Percentiles rank a stretch among this genome's conserved stretches.
Evolutionary conservation across 2,797 vertebrate species (phyloP).

Genomic region (Bryconaethiops microstoma): DNA sequence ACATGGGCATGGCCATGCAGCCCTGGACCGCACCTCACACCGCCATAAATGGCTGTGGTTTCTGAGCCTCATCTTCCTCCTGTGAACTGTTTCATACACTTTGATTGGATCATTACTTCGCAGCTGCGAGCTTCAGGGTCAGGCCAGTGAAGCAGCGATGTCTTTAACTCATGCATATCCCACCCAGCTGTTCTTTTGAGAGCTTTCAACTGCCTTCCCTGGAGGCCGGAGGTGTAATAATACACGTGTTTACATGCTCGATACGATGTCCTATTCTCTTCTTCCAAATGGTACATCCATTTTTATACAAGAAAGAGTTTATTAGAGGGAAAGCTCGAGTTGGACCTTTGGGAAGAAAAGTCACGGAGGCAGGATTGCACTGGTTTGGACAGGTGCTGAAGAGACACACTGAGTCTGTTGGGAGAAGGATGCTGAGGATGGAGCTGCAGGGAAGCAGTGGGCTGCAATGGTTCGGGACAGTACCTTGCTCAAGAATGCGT

Average conservation of each 20-base stretch:
- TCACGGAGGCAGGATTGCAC: too few species aligned
- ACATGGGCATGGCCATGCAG: neutral
- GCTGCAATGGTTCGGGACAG: too few species aligned
- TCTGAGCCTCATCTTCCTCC: neutral
- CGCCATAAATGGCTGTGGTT: constrained; percentile 1
- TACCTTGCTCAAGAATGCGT: too few species aligned
- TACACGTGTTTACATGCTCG: neutral
- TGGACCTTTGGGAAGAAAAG: too few species aligned
- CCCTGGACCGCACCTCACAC: constrained; percentile 18
- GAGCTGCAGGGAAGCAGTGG: too few species aligned
- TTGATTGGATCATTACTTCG: neutral
- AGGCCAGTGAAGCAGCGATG: neutral
- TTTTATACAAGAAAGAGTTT: too few species aligned
- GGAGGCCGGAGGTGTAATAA: neutral
- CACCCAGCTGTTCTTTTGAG: neutral
- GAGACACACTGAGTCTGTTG: too few species aligned
- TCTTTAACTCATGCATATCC: neutral
- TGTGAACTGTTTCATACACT: neutral
- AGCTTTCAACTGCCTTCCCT: neutral
- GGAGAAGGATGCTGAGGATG: too few species aligned
- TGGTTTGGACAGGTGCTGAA: too few species aligned
- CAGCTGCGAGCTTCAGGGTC: neutral
- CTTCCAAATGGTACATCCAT: too few species aligned
- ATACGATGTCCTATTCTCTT: too few species aligned
- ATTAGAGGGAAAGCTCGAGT: too few species aligned